Evolutionary conservation across 2,113 vertebrate species (phyloP), one percentile per base, ranked within the genome.

Genomic region (Oncorhynchus mykiss): DNA sequence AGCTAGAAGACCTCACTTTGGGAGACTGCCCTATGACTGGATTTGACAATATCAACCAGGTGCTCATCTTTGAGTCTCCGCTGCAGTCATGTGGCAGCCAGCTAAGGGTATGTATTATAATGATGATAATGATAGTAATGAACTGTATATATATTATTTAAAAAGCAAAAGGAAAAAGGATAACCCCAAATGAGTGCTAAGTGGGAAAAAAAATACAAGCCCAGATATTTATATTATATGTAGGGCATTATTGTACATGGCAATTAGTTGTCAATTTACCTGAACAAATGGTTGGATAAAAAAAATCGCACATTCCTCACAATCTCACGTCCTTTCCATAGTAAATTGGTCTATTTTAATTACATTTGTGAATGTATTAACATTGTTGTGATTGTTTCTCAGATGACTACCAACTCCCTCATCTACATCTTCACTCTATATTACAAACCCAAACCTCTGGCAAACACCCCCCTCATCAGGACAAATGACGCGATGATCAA

Each of bases 361-460:
- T 4, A 3, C 1, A 49, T n/a, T 31, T 71, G 29, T 76, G 8
- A 72, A 74, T 77, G 3, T 3, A 67, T 2, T 68, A 18, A 73
- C 60, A n/a, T 49, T 5, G 67, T 69, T 20, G 25, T 70, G 14
- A 34, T 82, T 73, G 2, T 80, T 78, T 67, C 13, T 9, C 70
- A 94, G 93, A 79, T 86, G 85, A 88, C 85, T 51, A 77, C 77
- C 0, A 67, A 90, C 0, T 9, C 72, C 2, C 71, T 93, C 4
- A 48, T 93, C 71, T 94, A 94, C 76, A 84, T 75, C 7, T 92
- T 82, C 51, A 54, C 4, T 14, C 51, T 94, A 25, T 80, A 80
- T 72, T 93, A 93, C 59, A 12, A 48, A 29, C 92, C 92, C 2
- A 27, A 11, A 65, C 14, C 68, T 67, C 0, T 83, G 25, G 60